phyloP scores from a whole-genome alignment of 2,113 vertebrate genomes.

The Semnornis frantzii region DNA sequence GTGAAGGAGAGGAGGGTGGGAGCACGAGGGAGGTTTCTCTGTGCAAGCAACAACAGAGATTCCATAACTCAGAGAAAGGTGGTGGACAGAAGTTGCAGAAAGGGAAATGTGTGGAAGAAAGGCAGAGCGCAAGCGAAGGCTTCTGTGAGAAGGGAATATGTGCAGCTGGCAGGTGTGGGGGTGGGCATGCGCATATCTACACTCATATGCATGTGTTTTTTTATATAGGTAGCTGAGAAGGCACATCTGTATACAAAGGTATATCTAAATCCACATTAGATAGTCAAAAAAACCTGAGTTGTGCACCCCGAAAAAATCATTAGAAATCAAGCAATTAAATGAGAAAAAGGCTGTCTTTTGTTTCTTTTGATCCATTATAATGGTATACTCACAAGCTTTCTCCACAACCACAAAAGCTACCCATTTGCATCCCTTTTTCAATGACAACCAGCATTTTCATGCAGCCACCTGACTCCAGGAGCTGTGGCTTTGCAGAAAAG shows the following conservation, averaged over 20 bases:
- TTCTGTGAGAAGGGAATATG: background rate
- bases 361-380: background rate
- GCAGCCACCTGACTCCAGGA: background rate
- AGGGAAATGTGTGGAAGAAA: background rate
- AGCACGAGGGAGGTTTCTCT: background rate
- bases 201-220: background rate
- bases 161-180: slow-evolving; percentile 3
- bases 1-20: slow-evolving; percentile 8
- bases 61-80: background rate
- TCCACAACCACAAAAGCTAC: background rate
- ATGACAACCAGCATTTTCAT: background rate
- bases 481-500: background rate
- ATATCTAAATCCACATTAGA: background rate
- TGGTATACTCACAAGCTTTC: background rate
- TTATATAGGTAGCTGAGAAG: background rate
- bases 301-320: background rate
- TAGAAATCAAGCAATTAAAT: background rate
- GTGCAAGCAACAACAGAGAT: slow-evolving; percentile 1
- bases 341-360: background rate
- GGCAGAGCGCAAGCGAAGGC: background rate
- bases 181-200: background rate
- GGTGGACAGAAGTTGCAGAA: background rate
- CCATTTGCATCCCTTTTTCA: background rate
- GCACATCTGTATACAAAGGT: background rate
- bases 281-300: background rate